Percentiles rank a stretch among this genome's conserved stretches.
Evolutionary conservation across 2,113 vertebrate species (phyloP).

Genomic region (Motacilla alba): DNA sequence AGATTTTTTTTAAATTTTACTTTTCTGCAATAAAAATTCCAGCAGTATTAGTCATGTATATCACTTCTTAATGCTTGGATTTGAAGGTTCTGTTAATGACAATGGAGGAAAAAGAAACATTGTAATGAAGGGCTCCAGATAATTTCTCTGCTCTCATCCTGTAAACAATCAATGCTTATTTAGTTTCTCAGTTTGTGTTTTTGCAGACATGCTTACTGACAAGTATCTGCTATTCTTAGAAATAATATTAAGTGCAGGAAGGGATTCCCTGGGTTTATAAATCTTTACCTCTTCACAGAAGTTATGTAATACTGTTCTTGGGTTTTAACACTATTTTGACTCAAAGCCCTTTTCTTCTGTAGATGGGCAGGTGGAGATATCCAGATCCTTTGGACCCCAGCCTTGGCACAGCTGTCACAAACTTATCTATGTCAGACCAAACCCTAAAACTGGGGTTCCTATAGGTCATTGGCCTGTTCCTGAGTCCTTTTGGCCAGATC

Average conservation of each 20-base stretch:
- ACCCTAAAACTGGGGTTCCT: conserved; percentile 96
- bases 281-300: not conserved
- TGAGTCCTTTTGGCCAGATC: conserved; percentile 98
- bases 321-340: not conserved
- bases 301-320: not conserved
- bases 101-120: not conserved
- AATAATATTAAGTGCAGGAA: not conserved
- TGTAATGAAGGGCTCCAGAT: not conserved
- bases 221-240: not conserved
- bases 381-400: conserved; percentile 80
- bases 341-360: conserved; percentile 31
- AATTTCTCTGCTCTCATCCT: not conserved
- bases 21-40: not conserved
- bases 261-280: not conserved
- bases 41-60: not conserved
- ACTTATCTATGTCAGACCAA: conserved; percentile 95
- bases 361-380: conserved; percentile 84
- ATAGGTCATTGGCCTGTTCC: conserved; percentile 97
- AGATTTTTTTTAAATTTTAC: not conserved
- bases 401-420: conserved; percentile 97
- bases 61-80: not conserved
- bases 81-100: not conserved
- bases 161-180: not conserved
- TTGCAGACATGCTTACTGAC: not conserved
- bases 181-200: not conserved